Percentiles rank a stretch among this genome's conserved stretches.
phyloP scores from a whole-genome alignment of 2,113 vertebrate genomes.

The Echinops telfairi region DNA sequence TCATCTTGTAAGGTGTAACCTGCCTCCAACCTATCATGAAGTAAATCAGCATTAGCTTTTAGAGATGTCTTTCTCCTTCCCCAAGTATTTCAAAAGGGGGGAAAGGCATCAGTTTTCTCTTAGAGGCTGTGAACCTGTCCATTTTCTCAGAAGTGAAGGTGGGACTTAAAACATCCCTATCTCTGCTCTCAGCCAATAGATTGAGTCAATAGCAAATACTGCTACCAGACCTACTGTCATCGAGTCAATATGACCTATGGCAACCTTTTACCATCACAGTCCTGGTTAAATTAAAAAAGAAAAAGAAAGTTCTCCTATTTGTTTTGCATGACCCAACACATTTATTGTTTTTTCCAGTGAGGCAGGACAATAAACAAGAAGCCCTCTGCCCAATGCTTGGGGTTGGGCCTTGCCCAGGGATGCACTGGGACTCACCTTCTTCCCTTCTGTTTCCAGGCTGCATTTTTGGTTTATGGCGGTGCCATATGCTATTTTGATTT shows the following conservation, averaged over 20 bases:
- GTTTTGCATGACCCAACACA: not conserved
- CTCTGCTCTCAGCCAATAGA: not conserved
- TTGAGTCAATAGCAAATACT: not conserved
- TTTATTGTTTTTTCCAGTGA: not conserved
- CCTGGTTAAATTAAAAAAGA: not conserved
- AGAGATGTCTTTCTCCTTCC: not conserved
- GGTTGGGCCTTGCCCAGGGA: not conserved
- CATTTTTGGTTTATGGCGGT: slow-evolving; percentile 90
- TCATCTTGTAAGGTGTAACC: not conserved
- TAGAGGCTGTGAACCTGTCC: not conserved
- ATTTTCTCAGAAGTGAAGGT: slow-evolving; percentile 16
- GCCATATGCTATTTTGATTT: slow-evolving; percentile 87
- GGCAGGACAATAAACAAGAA: not conserved
- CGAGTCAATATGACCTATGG: too few relatives aligned
- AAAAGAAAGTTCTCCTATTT: not conserved
- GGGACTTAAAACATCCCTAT: not conserved
- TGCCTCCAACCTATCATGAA: not conserved
- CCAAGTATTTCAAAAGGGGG: slow-evolving; percentile 3
- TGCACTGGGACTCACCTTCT: not conserved
- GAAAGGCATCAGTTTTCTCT: not conserved
- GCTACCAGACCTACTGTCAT: not conserved
- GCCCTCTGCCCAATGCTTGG: not conserved
- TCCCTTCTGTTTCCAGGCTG: slow-evolving; percentile 78
- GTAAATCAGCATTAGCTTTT: not conserved
- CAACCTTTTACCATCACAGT: too few relatives aligned